Base-by-base conservation (phyloP, 1,140 invertebrate genomes). In the Dendroctonus valens region DNA sequence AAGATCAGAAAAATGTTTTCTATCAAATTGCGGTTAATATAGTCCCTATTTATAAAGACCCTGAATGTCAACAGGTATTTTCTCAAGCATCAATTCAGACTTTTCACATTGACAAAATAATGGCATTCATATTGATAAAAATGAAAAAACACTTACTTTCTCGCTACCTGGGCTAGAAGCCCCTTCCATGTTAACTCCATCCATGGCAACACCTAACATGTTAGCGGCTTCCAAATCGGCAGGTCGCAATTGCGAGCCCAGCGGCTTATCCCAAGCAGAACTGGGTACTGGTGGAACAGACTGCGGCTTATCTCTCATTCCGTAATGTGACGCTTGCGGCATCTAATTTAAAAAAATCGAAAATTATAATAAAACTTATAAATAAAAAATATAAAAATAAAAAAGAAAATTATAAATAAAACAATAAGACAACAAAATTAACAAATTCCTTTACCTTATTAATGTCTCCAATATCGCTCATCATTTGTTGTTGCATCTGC, bases 191-290 rank as follows among this genome's bases (percentile, higher is more conserved):
- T 76, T 75, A 12, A 75, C 69, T 67, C 81, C 80, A n/a, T 79
- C 73, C 9, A 79, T 78, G 44, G 79, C 77, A 15, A 82, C 78
- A 8, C 78, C 72, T 7, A 76, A 54, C 50, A 75, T 72, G 62
- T 46, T 57, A 12, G 37, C 42, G 9, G 50, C 7, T n/a, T 76
- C 76, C 9, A 70, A 46, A 54, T 67, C 65, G 4, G 52, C 11
- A 3, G 66, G 12, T 80, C 86, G 78, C 48, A 89, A 74, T 55
- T 85, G 83, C 70, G 85, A 83, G 9, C 85, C 85, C 67, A 92
- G 89, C 4, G 91, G 89, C 77, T 93, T 94, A 70, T 92, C 89
- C 92, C 92, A 94, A 8, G 91, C 91, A 77, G 91, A 93, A 2
- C 89, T 84, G 3, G 86, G 73, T 0, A 88, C 88, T 5, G 89